Base-by-base conservation (phyloP, 1,140 invertebrate genomes). In the Battus philenor region DNA sequence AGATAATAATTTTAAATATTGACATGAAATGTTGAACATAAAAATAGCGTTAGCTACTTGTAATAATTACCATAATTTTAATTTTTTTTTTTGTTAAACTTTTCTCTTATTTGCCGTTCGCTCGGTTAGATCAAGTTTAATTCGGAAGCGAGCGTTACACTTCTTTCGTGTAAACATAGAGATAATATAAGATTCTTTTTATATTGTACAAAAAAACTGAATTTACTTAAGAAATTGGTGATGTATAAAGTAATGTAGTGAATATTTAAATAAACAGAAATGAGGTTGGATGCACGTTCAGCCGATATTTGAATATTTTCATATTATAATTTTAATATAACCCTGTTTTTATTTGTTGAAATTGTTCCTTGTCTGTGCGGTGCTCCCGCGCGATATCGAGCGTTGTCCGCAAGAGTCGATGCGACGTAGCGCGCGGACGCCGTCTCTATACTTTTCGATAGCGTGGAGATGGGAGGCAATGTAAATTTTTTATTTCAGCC, bases 271-370 rank as follows among this genome's bases (percentile, higher is more conserved):
- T 82, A 77, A 80, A 81, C 72, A 80, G 72, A 82, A 78, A 81
- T 63, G 78, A 69, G 70, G 77, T 73, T 76, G 78, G 67, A 74
- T 70, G 61, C 65, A 72, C 54, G 64, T 82, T 78, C 81, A 67
- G 78, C 67, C 64, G 52, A 81, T 82, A 82, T 82, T 85, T 85
- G 81, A 85, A 85, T 85, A 85, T 85, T 85, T 85, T 85, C 81
- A 85, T 85, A 85, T 85, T 85, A 85, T 85, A 81, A 85, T 85
- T 85, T 85, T 85, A 82, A 81, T 82, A 81, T 85, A 85, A 82
- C 77, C 77, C 68, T 81, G 77, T 85, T 85, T 85, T 80, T 78
- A 78, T 84, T 82, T 84, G 77, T 82, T 84, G 67, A 79, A 68
- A 58, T 80, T 83, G 65, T 27, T 41, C 36, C 36, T 41, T 29